Percentiles rank a stretch among this genome's conserved stretches.
Evolutionary conservation across 1,140 invertebrate species (phyloP).

Genomic region (Sinonovacula constricta): DNA sequence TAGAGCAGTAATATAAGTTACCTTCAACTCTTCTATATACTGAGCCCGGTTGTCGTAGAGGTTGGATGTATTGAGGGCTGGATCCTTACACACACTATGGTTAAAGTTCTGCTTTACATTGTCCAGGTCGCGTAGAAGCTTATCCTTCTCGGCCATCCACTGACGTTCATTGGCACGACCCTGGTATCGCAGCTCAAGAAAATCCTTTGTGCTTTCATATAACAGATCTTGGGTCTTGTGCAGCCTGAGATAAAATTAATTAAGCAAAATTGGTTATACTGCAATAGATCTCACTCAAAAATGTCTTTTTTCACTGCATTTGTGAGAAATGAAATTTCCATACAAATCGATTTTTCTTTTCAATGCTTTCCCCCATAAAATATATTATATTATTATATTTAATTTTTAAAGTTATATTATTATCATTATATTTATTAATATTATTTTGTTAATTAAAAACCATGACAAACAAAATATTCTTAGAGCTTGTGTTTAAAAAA

Average conservation of each 20-base stretch:
- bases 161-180: slow-evolving; percentile 73
- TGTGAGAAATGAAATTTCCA: too few relatives aligned
- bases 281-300: too few relatives aligned
- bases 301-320: too few relatives aligned
- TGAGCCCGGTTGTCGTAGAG: slow-evolving; percentile 55
- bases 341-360: too few relatives aligned
- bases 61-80: slow-evolving; percentile 67
- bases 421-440: not conserved
- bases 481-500: too few relatives aligned
- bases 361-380: too few relatives aligned
- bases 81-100: slow-evolving; percentile 51
- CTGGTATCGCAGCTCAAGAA: slow-evolving; percentile 75
- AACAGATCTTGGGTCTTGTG: slow-evolving; percentile 78
- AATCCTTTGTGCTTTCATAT: slow-evolving; percentile 78
- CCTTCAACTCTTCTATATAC: slow-evolving; percentile 73
- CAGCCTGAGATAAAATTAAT: too few relatives aligned
- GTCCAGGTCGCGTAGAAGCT: slow-evolving; percentile 75
- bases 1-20: slow-evolving; percentile 44
- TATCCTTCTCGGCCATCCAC: slow-evolving; percentile 79
- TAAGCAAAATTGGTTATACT: too few relatives aligned
- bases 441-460: not conserved
- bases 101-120: slow-evolving; percentile 67
- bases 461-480: not conserved
- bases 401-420: too few relatives aligned
- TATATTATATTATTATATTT: too few relatives aligned